These are phyloP conservation scores for Platycheirus rosarum DNA, from an alignment of 2,888 invertebrate species.

Conservation along the genomic window DNA sequence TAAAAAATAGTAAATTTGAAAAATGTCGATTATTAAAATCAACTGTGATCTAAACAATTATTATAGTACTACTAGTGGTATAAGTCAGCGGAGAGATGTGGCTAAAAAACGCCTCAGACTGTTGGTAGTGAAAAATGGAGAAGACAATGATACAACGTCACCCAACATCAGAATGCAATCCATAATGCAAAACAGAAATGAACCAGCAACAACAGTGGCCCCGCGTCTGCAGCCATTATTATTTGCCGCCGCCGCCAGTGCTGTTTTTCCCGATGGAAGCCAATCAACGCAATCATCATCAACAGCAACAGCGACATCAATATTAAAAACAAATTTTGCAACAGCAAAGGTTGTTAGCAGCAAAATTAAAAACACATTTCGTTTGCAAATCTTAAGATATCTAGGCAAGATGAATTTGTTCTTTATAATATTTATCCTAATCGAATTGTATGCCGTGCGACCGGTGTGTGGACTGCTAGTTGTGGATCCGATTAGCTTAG, in stretches of 20 bases:
- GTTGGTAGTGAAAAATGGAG: constrained; percentile 12
- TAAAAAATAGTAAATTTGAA: constrained; percentile 47
- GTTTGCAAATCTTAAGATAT: constrained; percentile 61
- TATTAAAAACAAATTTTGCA: constrained; percentile 21
- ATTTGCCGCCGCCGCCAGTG: background rate
- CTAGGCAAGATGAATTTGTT: constrained; percentile 64
- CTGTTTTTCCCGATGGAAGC: background rate
- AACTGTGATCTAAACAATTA: constrained; percentile 75
- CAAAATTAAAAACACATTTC: constrained; percentile 57
- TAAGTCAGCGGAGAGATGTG: constrained; percentile 74
- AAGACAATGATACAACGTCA: constrained; percentile 8
- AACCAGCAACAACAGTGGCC: constrained; percentile 12
- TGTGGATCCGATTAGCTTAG: constrained; percentile 75
- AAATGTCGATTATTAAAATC: constrained; percentile 74
- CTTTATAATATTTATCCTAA: constrained; percentile 69
- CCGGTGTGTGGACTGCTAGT: constrained; percentile 74
- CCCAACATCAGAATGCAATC: constrained; percentile 49
- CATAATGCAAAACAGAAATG: constrained; percentile 24
- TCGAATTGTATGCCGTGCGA: constrained; percentile 58
- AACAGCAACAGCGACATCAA: constrained; percentile 22
- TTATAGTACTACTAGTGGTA: constrained; percentile 73
- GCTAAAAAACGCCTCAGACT: constrained; percentile 71
- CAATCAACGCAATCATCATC: constrained; percentile 5
- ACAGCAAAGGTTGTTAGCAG: constrained; percentile 34
- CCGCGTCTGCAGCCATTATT: constrained; percentile 55